Conservation (phyloP, 2,888 invertebrate genomes). For the Dasysyrphus albostriatus region DNA sequence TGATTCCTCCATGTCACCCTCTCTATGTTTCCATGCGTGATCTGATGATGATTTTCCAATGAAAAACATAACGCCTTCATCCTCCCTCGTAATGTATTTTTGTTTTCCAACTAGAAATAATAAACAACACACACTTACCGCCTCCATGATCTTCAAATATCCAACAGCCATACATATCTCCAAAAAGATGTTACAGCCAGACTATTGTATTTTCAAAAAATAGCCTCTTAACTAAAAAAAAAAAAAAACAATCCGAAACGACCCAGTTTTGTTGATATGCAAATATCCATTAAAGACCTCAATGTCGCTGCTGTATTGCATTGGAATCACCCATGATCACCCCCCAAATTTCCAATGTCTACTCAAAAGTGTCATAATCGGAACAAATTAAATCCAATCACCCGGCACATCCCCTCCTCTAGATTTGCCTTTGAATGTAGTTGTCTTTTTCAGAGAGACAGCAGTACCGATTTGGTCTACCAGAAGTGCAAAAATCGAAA, state of each 20-base stretch:
- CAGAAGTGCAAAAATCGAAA: conserved; percentile 19
- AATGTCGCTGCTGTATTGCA: conserved; percentile 66
- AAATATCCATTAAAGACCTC: conserved; percentile 70
- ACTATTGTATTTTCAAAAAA: not conserved
- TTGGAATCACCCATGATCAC: conserved; percentile 29
- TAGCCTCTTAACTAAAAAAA: conserved; percentile 16
- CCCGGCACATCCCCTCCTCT: not conserved
- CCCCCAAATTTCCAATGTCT: conserved; percentile 4
- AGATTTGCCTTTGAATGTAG: conserved; percentile 18
- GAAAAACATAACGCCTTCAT: conserved; percentile 22
- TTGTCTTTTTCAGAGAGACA: conserved; percentile 24
- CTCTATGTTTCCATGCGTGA: conserved; percentile 37
- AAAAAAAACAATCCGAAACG: conserved; percentile 27
- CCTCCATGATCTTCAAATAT: conserved; percentile 30
- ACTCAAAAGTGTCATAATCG: conserved; percentile 42
- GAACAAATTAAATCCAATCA: conserved; percentile 16
- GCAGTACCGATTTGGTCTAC: conserved; percentile 21
- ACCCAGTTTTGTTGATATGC: conserved; percentile 36
- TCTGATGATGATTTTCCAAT: conserved; percentile 40
- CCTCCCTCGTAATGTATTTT: conserved; percentile 37
- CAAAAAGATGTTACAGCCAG: conserved; percentile 2
- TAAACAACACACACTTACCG: conserved; percentile 58
- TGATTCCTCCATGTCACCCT: conserved; percentile 11
- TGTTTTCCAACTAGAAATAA: conserved; percentile 57
- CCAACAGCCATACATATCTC: not conserved